phyloP scores from a whole-genome alignment of 1,140 invertebrate genomes.

The Apocrypta bakeri region DNA sequence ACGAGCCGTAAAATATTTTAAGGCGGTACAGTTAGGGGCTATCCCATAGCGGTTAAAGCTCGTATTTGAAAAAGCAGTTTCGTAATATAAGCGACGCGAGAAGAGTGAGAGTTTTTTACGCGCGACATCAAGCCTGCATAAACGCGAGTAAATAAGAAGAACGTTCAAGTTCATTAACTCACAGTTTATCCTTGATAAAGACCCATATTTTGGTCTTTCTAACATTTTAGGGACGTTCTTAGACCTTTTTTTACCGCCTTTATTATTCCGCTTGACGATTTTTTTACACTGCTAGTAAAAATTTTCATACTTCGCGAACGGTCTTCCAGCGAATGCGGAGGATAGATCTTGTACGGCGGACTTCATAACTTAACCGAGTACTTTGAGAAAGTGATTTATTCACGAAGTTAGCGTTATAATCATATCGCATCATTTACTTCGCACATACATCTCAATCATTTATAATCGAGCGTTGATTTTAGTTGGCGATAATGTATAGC shows the following conservation, averaged over 20 bases:
- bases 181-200: not conserved
- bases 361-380: not conserved
- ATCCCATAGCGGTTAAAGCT: too few species aligned
- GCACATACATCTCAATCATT: not conserved
- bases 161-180: constrained; percentile 4
- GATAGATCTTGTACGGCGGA: not conserved
- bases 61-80: too few species aligned
- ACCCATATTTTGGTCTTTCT: not conserved
- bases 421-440: constrained; percentile 3
- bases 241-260: not conserved
- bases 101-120: too few species aligned
- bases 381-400: constrained; percentile 2
- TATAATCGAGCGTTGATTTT: constrained; percentile 16
- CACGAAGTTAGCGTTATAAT: not conserved
- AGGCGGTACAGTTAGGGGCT: too few species aligned
- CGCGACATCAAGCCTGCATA: not conserved
- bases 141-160: not conserved
- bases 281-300: not conserved
- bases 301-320: not conserved
- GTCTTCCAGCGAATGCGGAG: not conserved
- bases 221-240: not conserved
- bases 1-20: not conserved
- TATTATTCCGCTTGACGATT: not conserved
- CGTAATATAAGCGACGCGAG: too few species aligned
- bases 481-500: not conserved